Conservation (phyloP, 2,113 vertebrate genomes). For the Poecile atricapillus region DNA sequence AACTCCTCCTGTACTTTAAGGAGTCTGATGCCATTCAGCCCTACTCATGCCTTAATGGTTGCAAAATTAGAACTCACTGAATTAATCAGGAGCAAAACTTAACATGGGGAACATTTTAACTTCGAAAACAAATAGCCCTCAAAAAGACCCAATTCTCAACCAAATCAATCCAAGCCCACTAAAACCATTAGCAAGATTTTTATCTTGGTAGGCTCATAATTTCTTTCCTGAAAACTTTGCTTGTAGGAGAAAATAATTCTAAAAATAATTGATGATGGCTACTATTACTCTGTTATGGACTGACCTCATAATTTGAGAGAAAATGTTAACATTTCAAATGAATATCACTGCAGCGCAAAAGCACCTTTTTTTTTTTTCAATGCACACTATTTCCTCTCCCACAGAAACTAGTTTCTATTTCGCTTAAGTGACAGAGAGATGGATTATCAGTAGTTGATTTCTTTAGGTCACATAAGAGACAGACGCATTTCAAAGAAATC, state of each 20-base stretch:
- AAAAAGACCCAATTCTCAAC: not conserved
- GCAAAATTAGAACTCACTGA: not conserved
- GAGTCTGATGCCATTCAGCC: not conserved
- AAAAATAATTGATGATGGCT: not conserved
- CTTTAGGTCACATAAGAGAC: not conserved
- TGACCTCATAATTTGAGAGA: fast-evolving
- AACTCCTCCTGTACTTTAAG: not conserved
- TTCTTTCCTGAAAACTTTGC: not conserved
- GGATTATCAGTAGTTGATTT: not conserved
- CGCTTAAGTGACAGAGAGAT: constrained; percentile 19
- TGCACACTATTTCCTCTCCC: not conserved
- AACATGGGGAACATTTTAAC: not conserved
- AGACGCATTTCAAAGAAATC: constrained; percentile 25
- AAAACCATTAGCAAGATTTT: not conserved
- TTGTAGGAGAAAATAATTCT: not conserved
- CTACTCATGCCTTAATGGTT: not conserved
- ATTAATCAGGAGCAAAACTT: not conserved
- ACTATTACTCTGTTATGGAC: not conserved
- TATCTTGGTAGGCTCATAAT: not conserved
- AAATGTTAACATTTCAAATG: not conserved
- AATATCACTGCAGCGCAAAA: not conserved
- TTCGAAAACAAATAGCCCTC: not conserved
- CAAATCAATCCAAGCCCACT: not conserved
- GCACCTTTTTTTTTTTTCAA: not conserved
- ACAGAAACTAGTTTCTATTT: constrained; percentile 52